A percentile compares a stretch with the other conserved stretches of the same genome.
Evolutionary conservation across 2,113 vertebrate genomes (phyloP).

Genomic region (Chamaetylas fuelleborni): DNA sequence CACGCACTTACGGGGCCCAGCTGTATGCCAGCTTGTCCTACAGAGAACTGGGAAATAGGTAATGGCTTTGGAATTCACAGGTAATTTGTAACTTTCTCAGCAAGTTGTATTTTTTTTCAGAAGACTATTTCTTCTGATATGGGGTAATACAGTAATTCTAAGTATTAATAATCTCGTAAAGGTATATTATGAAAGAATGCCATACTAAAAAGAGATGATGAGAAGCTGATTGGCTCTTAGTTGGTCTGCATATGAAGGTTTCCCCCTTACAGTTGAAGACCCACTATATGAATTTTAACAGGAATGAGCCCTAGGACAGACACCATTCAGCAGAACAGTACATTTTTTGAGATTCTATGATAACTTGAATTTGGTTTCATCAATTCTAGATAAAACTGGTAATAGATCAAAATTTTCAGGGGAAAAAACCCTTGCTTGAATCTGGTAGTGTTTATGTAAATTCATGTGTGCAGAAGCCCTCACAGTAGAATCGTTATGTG

Average conservation of each 20-base stretch:
- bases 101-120: not conserved
- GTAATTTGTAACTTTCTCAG: not conserved
- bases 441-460: not conserved
- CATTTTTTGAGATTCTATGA: not conserved
- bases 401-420: not conserved
- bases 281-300: not conserved
- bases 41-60: not conserved
- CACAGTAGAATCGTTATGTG: not conserved
- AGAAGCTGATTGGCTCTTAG: not conserved
- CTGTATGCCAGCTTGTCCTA: not conserved
- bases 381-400: not conserved
- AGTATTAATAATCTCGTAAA: not conserved
- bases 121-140: not conserved
- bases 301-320: not conserved
- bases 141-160: not conserved
- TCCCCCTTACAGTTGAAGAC: not conserved
- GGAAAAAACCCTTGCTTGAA: not conserved
- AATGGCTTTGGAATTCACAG: not conserved
- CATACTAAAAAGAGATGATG: not conserved
- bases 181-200: not conserved
- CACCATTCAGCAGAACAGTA: accelerated
- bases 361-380: not conserved
- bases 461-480: not conserved
- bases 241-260: not conserved
- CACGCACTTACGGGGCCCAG: not conserved